Base-by-base conservation (phyloP, 2,888 invertebrate species). In the Panorpa germanica region DNA sequence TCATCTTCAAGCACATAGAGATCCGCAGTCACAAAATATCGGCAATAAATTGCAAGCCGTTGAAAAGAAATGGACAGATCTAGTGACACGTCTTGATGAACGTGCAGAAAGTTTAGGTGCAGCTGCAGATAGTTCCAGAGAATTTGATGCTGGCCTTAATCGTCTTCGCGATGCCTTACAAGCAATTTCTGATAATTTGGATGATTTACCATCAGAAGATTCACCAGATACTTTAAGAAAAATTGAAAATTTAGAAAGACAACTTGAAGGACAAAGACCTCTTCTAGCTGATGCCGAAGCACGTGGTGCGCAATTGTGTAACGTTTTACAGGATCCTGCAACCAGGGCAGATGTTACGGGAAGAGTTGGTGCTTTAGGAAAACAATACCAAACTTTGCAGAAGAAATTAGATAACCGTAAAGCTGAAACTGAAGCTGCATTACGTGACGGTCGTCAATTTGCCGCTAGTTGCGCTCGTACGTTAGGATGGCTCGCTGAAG, bases 41-140 rank as follows among this genome's bases (percentile, higher is more conserved):
- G 62, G 67, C 32, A 64, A 65, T 35, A 83, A 82, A 53, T 57
- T 91, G 29, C 63, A 68, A 16, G 68, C 65, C 14, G 59, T 93
- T 18, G 70, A 63, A 40, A 63, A 69, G 40, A 59, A 69, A 37
- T 93, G 93, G 91, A 72, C 78, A 34, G 80, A 83, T 40, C 60
- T 91, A 32, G 59, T 76, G 23, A 61, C 64, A 29, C 76, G 78
- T 41, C 56, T 95, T 31, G 85, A 85, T 45, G 80, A 86, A 41
- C 70, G 91, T n/a, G 86, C 88, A 1, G 74, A 75, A 20, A 80
- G 77, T 35, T 59, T 91, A 4, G 86, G 88, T 33, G 86, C 86
- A 2, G 88, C 91, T 1, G 86, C 83, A 3, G 90, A 88, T 43
- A 83, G 90, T 6, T 83, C 86, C 29, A 71, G 85, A 34, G 88